Evolutionary conservation across 2,797 vertebrate species (phyloP).

Genomic region (Orestias chungarensis): DNA sequence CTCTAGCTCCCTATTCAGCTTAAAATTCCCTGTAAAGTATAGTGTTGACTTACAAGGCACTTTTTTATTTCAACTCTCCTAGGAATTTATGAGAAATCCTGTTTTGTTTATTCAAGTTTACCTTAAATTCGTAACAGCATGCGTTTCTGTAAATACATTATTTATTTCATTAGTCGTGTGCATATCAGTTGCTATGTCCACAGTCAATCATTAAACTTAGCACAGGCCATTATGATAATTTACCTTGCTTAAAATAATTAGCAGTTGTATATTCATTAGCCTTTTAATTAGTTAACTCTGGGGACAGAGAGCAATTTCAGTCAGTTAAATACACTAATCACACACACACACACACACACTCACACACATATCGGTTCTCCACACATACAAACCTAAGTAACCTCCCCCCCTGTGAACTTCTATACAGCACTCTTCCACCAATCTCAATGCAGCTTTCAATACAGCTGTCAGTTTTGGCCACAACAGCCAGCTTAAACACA

Average conservation of each 20-base stretch:
- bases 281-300: slow-evolving; percentile 81
- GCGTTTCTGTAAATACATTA: slow-evolving; percentile 26
- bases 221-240: slow-evolving; percentile 74
- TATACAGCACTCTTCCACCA: slow-evolving; percentile 49
- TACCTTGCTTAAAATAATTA: slow-evolving; percentile 80
- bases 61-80: too few species aligned
- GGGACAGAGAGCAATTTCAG: slow-evolving; percentile 71
- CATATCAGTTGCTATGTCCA: slow-evolving; percentile 30
- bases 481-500: slow-evolving; percentile 54
- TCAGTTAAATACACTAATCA: slow-evolving; percentile 77
- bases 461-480: slow-evolving; percentile 67
- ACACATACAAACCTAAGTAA: slow-evolving; percentile 56
- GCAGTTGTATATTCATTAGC: slow-evolving; percentile 83
- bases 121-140: slow-evolving; percentile 25
- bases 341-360: slow-evolving; percentile 37
- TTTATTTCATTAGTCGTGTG: slow-evolving; percentile 22
- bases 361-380: slow-evolving; percentile 28
- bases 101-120: slow-evolving; percentile 37
- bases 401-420: slow-evolving; percentile 69
- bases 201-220: slow-evolving; percentile 53
- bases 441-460: slow-evolving; percentile 61
- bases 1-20: neutral
- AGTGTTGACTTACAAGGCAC: neutral
- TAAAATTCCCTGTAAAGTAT: neutral
- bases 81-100: neutral